These are phyloP conservation scores for Cotesia glomerata DNA, from an alignment of 1,140 invertebrate genomes.

Conservation along the genomic window DNA sequence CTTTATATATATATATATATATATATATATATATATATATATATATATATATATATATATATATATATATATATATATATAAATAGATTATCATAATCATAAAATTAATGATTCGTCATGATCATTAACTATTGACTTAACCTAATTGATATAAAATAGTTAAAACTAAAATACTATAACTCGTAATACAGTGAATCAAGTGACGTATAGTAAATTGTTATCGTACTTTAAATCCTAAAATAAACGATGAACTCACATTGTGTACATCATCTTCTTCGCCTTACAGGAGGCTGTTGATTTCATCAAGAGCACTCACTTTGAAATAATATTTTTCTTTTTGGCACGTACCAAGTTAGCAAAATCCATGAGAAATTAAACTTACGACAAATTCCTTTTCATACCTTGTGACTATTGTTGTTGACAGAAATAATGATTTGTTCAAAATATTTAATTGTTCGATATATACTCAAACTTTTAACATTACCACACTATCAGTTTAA, in stretches of 20 bases:
- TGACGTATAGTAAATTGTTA: not conserved
- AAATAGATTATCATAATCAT: not conserved
- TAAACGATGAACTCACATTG: conserved; percentile 13
- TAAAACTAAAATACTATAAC: not conserved
- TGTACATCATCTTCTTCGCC: conserved; percentile 21
- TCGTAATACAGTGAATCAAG: not conserved
- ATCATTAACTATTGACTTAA: not conserved
- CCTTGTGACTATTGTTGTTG: conserved; percentile 10
- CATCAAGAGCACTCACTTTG: conserved; percentile 34
- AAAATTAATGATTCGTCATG: not conserved
- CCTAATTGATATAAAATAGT: not conserved
- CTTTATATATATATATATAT: not conserved
- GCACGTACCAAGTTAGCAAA: no score
- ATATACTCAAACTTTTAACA: no score
- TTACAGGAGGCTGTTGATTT: conserved; percentile 30
- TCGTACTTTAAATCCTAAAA: not conserved
- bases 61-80: not conserved
- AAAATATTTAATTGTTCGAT: not conserved
- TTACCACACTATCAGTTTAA: no score
- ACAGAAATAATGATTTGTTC: not conserved
- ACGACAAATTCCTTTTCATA: conserved; percentile 7
- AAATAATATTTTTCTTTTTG: not conserved
- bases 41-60: not conserved
- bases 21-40: not conserved
- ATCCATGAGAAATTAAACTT: not conserved